phyloP scores from a whole-genome alignment of 1,140 invertebrate genomes.

The Zaprionus kolodkinae region DNA sequence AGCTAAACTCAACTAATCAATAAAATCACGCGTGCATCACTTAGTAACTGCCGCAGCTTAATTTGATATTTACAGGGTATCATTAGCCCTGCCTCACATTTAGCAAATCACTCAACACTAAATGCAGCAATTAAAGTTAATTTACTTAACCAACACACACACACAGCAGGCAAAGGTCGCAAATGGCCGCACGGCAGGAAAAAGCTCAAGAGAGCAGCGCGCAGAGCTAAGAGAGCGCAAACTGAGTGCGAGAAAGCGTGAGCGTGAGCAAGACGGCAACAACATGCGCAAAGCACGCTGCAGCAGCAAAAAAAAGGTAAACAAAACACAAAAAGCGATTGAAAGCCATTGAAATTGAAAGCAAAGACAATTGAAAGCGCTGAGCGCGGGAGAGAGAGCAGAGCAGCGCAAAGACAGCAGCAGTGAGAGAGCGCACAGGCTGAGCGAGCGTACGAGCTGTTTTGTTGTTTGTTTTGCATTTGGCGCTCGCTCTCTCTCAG shows the following conservation, averaged over 20 bases:
- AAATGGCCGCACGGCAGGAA: not conserved
- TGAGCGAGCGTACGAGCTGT: not conserved
- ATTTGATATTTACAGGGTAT: not conserved
- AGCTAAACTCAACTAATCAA: not conserved
- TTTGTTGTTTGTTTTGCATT: constrained; percentile 4
- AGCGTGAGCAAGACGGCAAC: not conserved
- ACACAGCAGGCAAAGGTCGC: not conserved
- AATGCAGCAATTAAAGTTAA: constrained; percentile 3
- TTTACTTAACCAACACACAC: not conserved
- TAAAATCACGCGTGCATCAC: not conserved
- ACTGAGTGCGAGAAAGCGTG: not conserved
- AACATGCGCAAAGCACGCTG: constrained; percentile 26
- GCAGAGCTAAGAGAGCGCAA: not conserved
- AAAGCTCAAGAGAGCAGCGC: constrained; percentile 16
- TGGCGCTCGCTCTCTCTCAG: not conserved
- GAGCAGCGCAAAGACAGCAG: constrained; percentile 18
- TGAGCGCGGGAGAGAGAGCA: constrained; percentile 11
- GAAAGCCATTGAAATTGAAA: constrained; percentile 46
- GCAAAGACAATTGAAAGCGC: constrained; percentile 54
- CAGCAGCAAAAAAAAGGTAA: constrained; percentile 62
- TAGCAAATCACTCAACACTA: not conserved
- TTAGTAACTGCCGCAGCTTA: not conserved
- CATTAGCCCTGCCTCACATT: not conserved
- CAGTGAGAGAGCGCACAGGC: not conserved
- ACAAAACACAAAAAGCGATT: constrained; percentile 34